Evolutionary conservation across 2,888 invertebrate genomes (phyloP), one percentile per base, ranked within the genome.

Genomic region (Amblyjoppa proteus): DNA sequence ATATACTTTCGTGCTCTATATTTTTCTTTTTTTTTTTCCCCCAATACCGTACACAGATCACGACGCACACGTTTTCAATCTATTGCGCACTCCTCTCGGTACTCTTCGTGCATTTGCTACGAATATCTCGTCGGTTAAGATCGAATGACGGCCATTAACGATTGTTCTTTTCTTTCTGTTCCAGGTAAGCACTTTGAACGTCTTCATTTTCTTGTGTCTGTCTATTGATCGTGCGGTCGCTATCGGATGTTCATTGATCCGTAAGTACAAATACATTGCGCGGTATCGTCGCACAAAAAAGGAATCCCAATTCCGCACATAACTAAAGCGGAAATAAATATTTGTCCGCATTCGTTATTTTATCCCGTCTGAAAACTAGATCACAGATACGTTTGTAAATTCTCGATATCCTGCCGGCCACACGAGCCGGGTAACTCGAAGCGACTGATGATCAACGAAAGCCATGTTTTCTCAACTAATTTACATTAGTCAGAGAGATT

Each of bases 121-220:
- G 28, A 38, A 31, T 51, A 77, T 73, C 68, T 2, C 41, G 41
- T 41, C 41, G 11, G 41, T 41, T 41, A 41, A 9, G 41, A 41
- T 41, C 41, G 41, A 9, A 41, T 41, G 11, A 3, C 41, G 41
- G 11, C 0, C 49, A 49, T 81, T 85, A 82, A 85, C 85, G 61
- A 80, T 66, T 49, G 71, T 79, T 61, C 71, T 71, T 86, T 88
- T 76, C 85, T 86, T 87, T 90, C 34, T 92, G 90, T 92, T 92
- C 38, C 91, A 92, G 92, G 92, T 92, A 92, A 92, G 92, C 89
- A 77, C 66, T 41, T 73, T 83, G 80, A 58, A 83, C 76, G 28
- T 68, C 53, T 78, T 66, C 20, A 74, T n/a, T 77, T 11, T 2
- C 20, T 66, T 6, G n/a, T 66, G 6, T 68, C 20, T 58, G 11